These are phyloP conservation scores for Micronisus gabar DNA, from an alignment of 2,113 vertebrate species.

Conservation along the genomic window DNA sequence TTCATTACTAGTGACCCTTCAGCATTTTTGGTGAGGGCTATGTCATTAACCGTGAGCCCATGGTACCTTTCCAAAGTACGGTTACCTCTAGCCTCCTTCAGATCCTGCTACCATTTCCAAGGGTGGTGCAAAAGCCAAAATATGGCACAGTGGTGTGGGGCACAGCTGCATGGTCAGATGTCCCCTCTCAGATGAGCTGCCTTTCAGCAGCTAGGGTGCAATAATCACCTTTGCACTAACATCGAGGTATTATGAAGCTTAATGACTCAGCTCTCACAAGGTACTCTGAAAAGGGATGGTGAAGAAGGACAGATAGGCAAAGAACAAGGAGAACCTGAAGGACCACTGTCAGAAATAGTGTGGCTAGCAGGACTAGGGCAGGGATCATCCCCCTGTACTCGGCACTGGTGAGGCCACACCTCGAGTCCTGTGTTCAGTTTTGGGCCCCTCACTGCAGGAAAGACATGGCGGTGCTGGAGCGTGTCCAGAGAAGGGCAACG, in stretches of 20 bases:
- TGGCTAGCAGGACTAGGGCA: not conserved
- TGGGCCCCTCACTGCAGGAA: not conserved
- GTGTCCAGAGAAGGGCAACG: too few relatives aligned
- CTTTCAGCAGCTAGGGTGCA: not conserved
- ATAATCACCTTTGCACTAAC: not conserved
- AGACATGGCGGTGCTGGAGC: too few relatives aligned
- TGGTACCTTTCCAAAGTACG: not conserved
- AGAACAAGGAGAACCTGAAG: not conserved
- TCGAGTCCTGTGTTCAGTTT: not conserved
- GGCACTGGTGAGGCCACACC: not conserved
- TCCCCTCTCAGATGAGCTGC: not conserved
- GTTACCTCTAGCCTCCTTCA: not conserved
- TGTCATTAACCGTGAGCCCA: fast-evolving
- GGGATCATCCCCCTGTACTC: fast-evolving
- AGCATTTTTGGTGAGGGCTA: not conserved
- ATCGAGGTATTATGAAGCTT: not conserved
- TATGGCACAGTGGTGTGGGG: not conserved
- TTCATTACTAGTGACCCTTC: not conserved
- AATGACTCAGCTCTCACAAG: not conserved
- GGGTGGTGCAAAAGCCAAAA: not conserved
- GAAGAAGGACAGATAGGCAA: not conserved
- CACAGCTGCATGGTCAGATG: not conserved
- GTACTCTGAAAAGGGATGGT: not conserved
- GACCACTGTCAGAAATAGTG: too few relatives aligned
- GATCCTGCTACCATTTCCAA: not conserved